A percentile compares a stretch with the other conserved stretches of the same genome.
Evolutionary conservation across 2,888 invertebrate species (phyloP).

Genomic region (Pheosia gnoma): DNA sequence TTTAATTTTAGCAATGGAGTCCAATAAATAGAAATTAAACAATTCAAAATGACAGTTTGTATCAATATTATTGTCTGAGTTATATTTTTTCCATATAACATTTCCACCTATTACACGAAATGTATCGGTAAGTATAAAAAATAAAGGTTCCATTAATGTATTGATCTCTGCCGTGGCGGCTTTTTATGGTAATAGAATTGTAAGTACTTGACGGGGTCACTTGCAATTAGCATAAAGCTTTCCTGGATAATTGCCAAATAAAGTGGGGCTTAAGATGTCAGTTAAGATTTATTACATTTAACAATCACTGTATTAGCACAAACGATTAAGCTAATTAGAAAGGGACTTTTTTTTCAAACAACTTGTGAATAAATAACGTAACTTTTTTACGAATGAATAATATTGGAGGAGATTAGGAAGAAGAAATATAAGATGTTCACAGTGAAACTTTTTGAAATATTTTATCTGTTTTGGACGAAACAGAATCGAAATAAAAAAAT

Average conservation of each 20-base stretch:
- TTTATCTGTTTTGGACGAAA: conserved; percentile 2
- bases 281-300: conserved; percentile 18
- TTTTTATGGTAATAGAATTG: conserved; percentile 1
- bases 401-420: not conserved
- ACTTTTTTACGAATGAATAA: conserved; percentile 2
- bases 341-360: conserved; percentile 7
- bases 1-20: no score
- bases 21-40: no score
- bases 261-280: conserved; percentile 21
- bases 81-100: no score
- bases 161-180: not conserved
- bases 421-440: not conserved
- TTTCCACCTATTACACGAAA: no score
- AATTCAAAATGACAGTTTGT: no score
- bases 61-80: no score
- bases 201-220: conserved; percentile 22
- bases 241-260: conserved; percentile 60
- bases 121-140: no score
- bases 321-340: conserved; percentile 2
- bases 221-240: conserved; percentile 62
- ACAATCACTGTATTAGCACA: conserved; percentile 4
- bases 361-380: conserved; percentile 1
- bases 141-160: not conserved
- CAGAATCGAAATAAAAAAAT: not conserved
- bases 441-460: not conserved